phyloP scores from a whole-genome alignment of 2,888 invertebrate genomes.

The Philhelius pedissequus region DNA sequence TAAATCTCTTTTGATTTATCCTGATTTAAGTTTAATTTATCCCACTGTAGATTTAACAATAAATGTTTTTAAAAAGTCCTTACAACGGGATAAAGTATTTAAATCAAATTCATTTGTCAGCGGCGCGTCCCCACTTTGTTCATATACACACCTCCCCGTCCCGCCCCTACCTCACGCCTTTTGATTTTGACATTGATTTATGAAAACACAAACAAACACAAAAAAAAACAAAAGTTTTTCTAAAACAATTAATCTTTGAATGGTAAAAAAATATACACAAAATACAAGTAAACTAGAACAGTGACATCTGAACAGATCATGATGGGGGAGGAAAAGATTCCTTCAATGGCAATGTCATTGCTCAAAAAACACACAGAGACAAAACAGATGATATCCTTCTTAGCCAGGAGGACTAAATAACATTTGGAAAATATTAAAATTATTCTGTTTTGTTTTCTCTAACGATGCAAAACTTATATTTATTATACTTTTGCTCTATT shows the following conservation, averaged over 20 bases:
- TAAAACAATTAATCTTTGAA: constrained; percentile 57
- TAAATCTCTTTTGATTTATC: no score
- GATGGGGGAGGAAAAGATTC: no score
- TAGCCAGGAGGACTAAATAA: background rate
- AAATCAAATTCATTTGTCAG: constrained; percentile 57
- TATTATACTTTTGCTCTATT: background rate
- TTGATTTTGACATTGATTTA: constrained; percentile 59
- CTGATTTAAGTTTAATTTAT: background rate
- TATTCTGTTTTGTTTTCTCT: background rate
- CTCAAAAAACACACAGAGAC: background rate
- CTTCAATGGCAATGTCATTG: constrained; percentile 54
- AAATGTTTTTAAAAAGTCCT: constrained; percentile 1
- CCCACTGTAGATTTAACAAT: background rate
- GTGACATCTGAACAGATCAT: constrained; percentile 29
- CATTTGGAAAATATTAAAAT: constrained; percentile 2
- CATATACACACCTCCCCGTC: background rate
- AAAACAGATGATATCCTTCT: constrained; percentile 10
- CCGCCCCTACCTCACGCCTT: no score
- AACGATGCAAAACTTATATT: constrained; percentile 22
- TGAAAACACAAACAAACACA: constrained; percentile 33
- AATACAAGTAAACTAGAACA: constrained; percentile 21
- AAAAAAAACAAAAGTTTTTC: background rate
- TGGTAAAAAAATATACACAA: background rate
- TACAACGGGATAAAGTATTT: constrained; percentile 35
- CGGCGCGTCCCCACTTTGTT: constrained; percentile 15